Evolutionary conservation across 2,113 vertebrate species (phyloP), one percentile per base, ranked within the genome.

Genomic region (Daphoenositta chrysoptera): DNA sequence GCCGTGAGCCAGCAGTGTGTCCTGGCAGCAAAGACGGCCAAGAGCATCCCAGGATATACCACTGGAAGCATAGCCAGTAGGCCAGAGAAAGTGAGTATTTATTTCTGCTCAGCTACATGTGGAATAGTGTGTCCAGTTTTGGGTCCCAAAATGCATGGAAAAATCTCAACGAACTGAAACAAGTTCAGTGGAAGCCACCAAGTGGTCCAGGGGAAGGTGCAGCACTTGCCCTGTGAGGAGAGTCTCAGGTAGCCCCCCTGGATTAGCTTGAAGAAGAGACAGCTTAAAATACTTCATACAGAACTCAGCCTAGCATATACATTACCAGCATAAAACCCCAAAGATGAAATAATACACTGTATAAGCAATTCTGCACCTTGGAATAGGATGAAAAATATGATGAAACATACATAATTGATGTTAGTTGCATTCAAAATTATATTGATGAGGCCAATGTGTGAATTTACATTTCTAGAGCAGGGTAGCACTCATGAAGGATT

Each of bases 401-500:
- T 53, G 45, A 94, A 92, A 89, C 56, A 81, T 65, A 72, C 68
- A 47, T 89, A 86, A 89, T 57, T 80, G 39, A 89, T 87, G 51
- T 58, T 42, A 84, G 83, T 73, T 81, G 77, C 56, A 50, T 84
- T 89, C 69, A 93, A 9, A 89, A 84, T 70, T 2, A 63, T 87
- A 75, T 69, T 91, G 93, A 84, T 93, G 87, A 95, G 51, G 60
- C 81, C 81, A 75, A 13, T 18, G 30, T 79, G 51, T 94, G 87
- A 87, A 91, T 83, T 81, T 89, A 57, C 80, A 73, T 93, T 72
- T 89, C 58, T 57, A 70, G 93, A 89, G 44, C 45, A 65, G 66
- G 58, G 58, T 44, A 80, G 63, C 84, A 78, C 26, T 95, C 77
- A 64, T 79, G 89, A 93, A 81, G 93, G 93, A 93, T 96, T 92